Conservation (phyloP, 2,113 vertebrate species). For the Heliornis fulica region DNA sequence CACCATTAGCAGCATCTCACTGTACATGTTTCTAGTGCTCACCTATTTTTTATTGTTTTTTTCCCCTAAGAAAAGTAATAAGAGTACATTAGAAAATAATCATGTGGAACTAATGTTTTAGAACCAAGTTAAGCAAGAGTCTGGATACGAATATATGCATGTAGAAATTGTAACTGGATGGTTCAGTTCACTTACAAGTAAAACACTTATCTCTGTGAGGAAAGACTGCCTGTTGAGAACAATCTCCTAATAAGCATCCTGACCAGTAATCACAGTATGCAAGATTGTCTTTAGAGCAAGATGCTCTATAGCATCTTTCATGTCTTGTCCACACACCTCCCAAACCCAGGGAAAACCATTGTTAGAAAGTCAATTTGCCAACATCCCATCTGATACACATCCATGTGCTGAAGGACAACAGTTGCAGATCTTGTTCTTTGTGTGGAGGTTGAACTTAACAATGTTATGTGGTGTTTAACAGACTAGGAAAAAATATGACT, state of each 20-base stretch:
- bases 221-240: neutral
- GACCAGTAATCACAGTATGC: neutral
- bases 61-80: neutral
- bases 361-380: neutral
- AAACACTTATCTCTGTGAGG: neutral
- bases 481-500: neutral
- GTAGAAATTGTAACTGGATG: neutral
- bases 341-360: neutral
- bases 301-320: neutral
- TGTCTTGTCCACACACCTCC: rapidly evolving
- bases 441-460: neutral
- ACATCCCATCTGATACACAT: neutral
- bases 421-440: neutral
- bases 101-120: neutral
- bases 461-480: neutral
- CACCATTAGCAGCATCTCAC: neutral
- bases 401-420: neutral
- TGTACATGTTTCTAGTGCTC: neutral
- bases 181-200: neutral
- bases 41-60: neutral
- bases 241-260: neutral
- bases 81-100: neutral
- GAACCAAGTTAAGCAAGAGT: neutral
- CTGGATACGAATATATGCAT: neutral
- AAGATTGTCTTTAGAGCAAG: neutral